Evolutionary conservation across 2,113 vertebrate species (phyloP), one percentile per base, ranked within the genome.

Genomic region (Greenwoodochromis staneri): DNA sequence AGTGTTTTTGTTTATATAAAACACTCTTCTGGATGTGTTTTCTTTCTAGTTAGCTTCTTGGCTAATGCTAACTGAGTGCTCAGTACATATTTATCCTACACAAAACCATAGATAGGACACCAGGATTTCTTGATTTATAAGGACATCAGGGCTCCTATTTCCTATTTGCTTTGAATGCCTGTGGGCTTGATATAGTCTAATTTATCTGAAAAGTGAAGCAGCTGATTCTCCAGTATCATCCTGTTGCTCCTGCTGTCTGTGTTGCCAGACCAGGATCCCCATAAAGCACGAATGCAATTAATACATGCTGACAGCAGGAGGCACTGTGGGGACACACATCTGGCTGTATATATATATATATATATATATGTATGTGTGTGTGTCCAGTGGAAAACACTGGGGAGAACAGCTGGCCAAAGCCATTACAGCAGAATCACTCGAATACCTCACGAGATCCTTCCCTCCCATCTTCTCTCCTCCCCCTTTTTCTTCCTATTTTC

Each of bases 351-450:
- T 61, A 3, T 16, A 29, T 80, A 7, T 13, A 12, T 61, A 3
- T 16, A 3, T 42, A 1, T 40, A 17, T 78, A 10, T 81, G 27
- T 66, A 12, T 86, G 69, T 17, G 81, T 87, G 54, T 86, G 12
- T 54, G 86, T 89, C 83, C 87, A 63, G 83, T 36, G 59, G 63
- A 55, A 61, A 83, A 51, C 59, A 81, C 66, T 88, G 97, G 97
- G 91, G 97, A 92, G 97, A 98, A 95, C 98, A 98, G 93, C 90
- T 92, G 93, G 91, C 53, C n/a, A 14, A 82, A 92, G 84, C 86
- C 83, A 92, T 93, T 88, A 92, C 87, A 87, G 86, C 82, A 91
- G 59, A 91, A 71, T 89, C 85, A 88, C 66, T 88, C 49, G 69
- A 82, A 91, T 82, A 81, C 45, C 57, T 91, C 87, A 76, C 47